Evolutionary conservation across 2,113 vertebrate species (phyloP).

Genomic region (Corydoras sp.): DNA sequence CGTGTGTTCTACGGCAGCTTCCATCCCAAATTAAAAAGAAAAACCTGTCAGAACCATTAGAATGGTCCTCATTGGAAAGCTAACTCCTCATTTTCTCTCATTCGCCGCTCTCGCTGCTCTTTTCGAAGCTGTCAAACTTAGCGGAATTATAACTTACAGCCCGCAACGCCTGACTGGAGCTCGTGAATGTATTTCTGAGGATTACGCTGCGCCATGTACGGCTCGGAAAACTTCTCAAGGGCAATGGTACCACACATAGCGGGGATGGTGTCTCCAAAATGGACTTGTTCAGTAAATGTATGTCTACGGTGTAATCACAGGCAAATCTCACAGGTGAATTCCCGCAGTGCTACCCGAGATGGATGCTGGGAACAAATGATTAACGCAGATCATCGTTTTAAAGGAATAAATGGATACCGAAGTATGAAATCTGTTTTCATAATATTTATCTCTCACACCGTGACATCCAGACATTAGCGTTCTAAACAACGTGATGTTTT

Average conservation of each 20-base stretch:
- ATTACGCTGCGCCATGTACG: constrained; percentile 18
- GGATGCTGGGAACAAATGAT: not conserved
- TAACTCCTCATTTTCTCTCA: constrained; percentile 26
- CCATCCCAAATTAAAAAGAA: constrained; percentile 39
- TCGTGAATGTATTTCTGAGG: constrained; percentile 20
- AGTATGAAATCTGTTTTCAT: too few relatives aligned
- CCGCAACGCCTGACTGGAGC: constrained; percentile 28
- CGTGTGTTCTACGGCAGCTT: constrained; percentile 31
- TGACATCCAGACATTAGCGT: too few relatives aligned
- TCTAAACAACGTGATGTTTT: too few relatives aligned
- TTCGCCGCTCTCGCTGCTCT: not conserved
- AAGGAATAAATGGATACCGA: not conserved
- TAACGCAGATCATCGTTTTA: not conserved
- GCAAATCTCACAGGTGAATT: not conserved
- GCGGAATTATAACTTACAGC: constrained; percentile 25
- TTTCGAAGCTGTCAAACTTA: constrained; percentile 39
- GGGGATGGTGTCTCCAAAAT: not conserved
- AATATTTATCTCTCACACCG: too few relatives aligned
- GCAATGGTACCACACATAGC: not conserved
- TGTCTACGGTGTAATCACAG: too few relatives aligned
- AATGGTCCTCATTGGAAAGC: constrained; percentile 33
- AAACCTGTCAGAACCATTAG: constrained; percentile 36
- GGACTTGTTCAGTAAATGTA: too few relatives aligned
- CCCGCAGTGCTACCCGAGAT: not conserved
- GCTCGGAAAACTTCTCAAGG: constrained; percentile 16